A percentile compares a stretch with the other conserved stretches of the same genome.
phyloP scores from a whole-genome alignment of 2,888 invertebrate species.

The Leptogaster cylindrica region DNA sequence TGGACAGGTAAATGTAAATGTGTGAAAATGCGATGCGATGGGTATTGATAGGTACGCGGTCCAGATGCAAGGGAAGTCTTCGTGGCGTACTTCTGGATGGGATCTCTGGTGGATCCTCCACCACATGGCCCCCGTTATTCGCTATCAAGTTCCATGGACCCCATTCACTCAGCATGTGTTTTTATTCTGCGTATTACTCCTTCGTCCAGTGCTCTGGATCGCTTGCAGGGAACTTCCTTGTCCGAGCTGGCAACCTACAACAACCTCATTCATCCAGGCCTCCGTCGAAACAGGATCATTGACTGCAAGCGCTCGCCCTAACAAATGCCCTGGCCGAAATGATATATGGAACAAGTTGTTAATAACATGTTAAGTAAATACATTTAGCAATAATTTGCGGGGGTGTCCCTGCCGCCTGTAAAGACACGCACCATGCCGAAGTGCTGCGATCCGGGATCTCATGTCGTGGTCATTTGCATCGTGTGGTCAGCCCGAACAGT shows the following conservation, averaged over 20 bases:
- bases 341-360: constrained; percentile 46
- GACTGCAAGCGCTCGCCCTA: constrained; percentile 35
- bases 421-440: constrained; percentile 41
- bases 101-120: no score
- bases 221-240: neutral
- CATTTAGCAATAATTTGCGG: constrained; percentile 52
- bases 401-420: constrained; percentile 48
- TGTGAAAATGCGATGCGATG: constrained; percentile 25
- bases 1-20: constrained; percentile 33
- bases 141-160: no score
- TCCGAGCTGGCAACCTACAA: neutral
- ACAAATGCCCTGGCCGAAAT: constrained; percentile 36
- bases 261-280: neutral
- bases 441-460: constrained; percentile 27
- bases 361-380: constrained; percentile 52
- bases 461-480: constrained; percentile 43
- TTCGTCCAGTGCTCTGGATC: neutral
- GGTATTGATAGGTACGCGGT: no score
- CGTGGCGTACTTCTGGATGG: no score
- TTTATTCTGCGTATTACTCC: neutral
- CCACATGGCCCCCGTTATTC: no score
- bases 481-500: constrained; percentile 41
- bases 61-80: no score
- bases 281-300: constrained; percentile 15
- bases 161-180: neutral